Base-by-base conservation (phyloP, 2,113 vertebrate genomes). In the Cavia porcellus region DNA sequence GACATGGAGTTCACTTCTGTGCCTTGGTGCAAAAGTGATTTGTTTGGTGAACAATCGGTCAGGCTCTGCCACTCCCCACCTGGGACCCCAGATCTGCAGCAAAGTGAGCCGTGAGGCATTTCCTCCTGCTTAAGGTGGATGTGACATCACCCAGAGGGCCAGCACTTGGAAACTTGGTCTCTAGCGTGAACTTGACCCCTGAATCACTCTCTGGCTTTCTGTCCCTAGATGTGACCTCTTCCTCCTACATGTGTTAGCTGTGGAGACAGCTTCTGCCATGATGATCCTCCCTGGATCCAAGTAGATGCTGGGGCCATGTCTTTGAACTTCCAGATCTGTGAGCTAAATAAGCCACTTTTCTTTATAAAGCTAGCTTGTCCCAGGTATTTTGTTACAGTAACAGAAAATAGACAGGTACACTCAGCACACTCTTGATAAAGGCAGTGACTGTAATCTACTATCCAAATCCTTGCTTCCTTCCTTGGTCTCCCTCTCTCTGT, bases 361-460 rank as follows among this genome's bases (percentile, higher is more conserved):
- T 50, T 55, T 32, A 57, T 32, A 59, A 89, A 13, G 7, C 32
- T 7, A 72, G 38, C 22, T 28, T 75, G 28, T 13, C 66, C 22
- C 70, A 32, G 70, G 25, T 13, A 24, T 89, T 89, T 75, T 75
- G 55, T 61, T 35, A 89, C 8, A 61, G 70, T 61, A 59, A 45
- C 55, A 75, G 61, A 38, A 74, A 64, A 47, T 28, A n/a, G 82
- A 64, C 25, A 4, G 38, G 14, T 47, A 22, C 9, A 45, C 38
- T 20, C 61, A 12, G 11, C 20, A 28, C 20, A 20, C 14, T 28
- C 79, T 75, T 15, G 30, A 47, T 24, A 11, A 14, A 64, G n/a
- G 14, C 4, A 25, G 42, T 30, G 25, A 24, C 38, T n/a, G 0
- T 0, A 9, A 22, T 4, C 6, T 5, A 42, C 20, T 9, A 22